These are phyloP conservation scores for Peromyscus eremicus DNA, from an alignment of 2,797 vertebrate genomes.

Conservation along the genomic window DNA sequence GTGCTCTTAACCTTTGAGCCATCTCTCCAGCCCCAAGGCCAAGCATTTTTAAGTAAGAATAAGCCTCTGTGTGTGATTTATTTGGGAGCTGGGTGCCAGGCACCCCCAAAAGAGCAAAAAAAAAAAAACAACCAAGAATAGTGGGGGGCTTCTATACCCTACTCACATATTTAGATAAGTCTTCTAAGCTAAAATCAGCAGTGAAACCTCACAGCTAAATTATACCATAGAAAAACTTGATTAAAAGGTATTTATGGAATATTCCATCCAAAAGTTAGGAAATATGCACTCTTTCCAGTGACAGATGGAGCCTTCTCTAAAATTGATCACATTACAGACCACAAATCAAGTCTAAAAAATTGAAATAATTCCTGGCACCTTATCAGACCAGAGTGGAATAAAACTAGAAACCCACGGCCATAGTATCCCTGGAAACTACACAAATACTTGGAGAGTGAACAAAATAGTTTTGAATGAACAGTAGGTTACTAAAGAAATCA, in stretches of 20 bases:
- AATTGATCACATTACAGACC: background rate
- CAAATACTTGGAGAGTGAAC: background rate
- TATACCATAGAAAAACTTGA: background rate
- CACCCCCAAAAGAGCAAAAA: too few relatives aligned
- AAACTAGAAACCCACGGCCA: background rate
- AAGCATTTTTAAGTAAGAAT: too few relatives aligned
- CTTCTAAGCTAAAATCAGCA: background rate
- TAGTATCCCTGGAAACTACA: background rate
- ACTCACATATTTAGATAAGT: background rate
- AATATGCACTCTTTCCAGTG: background rate
- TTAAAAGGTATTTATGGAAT: background rate
- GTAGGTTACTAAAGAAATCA: background rate
- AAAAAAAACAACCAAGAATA: too few relatives aligned
- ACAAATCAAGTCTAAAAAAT: background rate
- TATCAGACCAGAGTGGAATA: background rate
- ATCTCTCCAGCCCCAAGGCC: too few relatives aligned
- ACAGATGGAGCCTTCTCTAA: conserved; percentile 10
- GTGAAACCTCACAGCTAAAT: background rate
- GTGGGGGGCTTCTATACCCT: background rate
- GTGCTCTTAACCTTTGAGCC: too few relatives aligned
- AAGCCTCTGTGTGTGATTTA: too few relatives aligned
- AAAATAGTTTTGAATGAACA: background rate
- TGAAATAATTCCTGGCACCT: background rate
- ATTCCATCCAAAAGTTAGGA: background rate
- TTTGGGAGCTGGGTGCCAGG: too few relatives aligned